Conservation (phyloP, 2,888 invertebrate genomes). For the Hemithea aestivaria region DNA sequence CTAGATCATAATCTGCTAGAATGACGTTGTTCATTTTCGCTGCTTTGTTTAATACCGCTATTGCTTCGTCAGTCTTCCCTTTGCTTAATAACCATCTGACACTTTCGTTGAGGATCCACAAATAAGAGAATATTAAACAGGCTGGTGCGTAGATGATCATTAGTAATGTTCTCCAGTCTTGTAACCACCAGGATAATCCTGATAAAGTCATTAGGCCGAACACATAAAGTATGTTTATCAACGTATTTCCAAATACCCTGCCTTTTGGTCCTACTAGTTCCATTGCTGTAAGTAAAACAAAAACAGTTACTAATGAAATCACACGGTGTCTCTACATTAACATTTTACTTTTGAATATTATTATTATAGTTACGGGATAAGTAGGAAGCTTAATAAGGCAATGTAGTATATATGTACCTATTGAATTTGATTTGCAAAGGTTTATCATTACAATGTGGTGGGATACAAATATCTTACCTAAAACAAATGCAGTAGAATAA, state of each 20-base stretch:
- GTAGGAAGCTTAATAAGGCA: too few species aligned
- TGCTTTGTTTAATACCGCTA: slow-evolving; percentile 80
- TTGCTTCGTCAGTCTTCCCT: slow-evolving; percentile 81
- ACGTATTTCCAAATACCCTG: slow-evolving; percentile 85
- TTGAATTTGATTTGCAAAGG: too few species aligned
- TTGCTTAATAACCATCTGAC: slow-evolving; percentile 88
- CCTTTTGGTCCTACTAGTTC: slow-evolving; percentile 88
- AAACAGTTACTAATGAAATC: too few species aligned
- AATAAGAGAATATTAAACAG: slow-evolving; percentile 81
- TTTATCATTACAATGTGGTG: neutral
- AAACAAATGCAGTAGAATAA: slow-evolving; percentile 79
- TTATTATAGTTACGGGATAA: too few species aligned
- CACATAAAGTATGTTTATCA: slow-evolving; percentile 85
- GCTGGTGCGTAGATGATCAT: slow-evolving; percentile 85
- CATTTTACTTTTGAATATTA: too few species aligned
- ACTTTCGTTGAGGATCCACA: slow-evolving; percentile 86
- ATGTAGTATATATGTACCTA: too few species aligned
- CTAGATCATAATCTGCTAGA: slow-evolving; percentile 60
- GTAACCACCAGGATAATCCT: slow-evolving; percentile 82
- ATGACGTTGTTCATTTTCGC: slow-evolving; percentile 81
- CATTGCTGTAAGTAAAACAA: slow-evolving; percentile 77
- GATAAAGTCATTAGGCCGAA: slow-evolving; percentile 84
- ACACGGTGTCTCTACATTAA: too few species aligned
- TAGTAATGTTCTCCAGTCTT: slow-evolving; percentile 84
- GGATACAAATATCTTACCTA: slow-evolving; percentile 63